Evolutionary conservation across 2,113 vertebrate genomes (phyloP), one percentile per base, ranked within the genome.

Genomic region (Emydocephalus ijimae): DNA sequence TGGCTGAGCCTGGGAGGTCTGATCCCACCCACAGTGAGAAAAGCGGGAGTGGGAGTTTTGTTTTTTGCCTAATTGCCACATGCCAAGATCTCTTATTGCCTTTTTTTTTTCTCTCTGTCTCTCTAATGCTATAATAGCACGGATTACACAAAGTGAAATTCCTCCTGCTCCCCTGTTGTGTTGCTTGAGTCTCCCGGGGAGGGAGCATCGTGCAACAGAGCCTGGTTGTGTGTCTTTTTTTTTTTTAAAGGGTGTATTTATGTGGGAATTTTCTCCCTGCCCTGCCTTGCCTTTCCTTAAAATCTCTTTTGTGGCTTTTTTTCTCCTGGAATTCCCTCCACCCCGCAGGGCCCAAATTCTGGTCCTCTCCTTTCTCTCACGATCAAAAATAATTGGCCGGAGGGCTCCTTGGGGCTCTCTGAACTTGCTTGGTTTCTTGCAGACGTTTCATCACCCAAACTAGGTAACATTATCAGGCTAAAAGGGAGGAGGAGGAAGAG

Each of bases 91-190:
- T 21, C 55, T 86, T 61, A 92, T 61, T 90, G 92, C 56, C 55
- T 26, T 86, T 90, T 55, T 61, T 9, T 50, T 1, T 9, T 6
- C 45, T 48, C 48, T 50, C 48, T 50, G 48, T 86, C 43, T 11
- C 88, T 39, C 56, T 92, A 92, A 92, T 92, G 74, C 92, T 39
- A 56, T 90, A 90, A 92, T 92, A 86, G 45, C 55, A 12, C 18
- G 26, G n/a, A 90, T 92, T 86, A 90, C 1, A 14, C 55, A 15
- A 50, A 90, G 74, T 61, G 55, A 6, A 48, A 54, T 61, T 45
- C 56, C 52, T 55, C 88, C 48, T 2, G 45, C 45, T 45, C 45
- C 45, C 45, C 45, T 45, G 52, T 86, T 85, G 88, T 39, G 43
- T 39, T 29, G 55, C 1, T 4, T 1, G 7, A 64, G 54, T 39